Base-by-base conservation (phyloP, 1,140 invertebrate genomes). In the Meloidogyne hapla region DNA sequence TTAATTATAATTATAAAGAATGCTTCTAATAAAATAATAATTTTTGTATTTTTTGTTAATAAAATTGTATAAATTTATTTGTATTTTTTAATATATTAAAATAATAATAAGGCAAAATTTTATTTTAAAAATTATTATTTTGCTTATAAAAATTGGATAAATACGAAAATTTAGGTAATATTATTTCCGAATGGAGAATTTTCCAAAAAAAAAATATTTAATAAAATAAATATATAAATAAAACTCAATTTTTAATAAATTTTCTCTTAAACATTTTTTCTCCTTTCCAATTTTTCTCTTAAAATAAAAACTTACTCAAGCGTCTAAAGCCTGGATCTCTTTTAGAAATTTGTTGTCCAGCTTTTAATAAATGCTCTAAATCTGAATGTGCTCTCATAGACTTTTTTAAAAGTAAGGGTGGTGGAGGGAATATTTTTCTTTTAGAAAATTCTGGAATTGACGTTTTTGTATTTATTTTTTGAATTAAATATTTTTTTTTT, bases 361-460 rank as follows among this genome's bases (percentile, higher is more conserved):
- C 70, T 13, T 73, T 73, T 40, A 73, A 63, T 64, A 73, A 73
- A 26, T 61, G 18, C 12, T 42, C 70, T 38, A 73, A 62, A 21
- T 73, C 56, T 38, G 70, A 73, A 25, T 73, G 42, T 28, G 70
- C 70, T 13, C 70, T 61, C 56, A 38, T 56, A 5, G 18, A 56
- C 18, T 56, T 61, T 38, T 73, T 73, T 23, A 73, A 38, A 26
- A 28, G 26, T 25, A 73, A 40, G 13, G 56, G 70, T n/a, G 70
- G 70, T 9, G 69, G 69, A 10, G 70, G 70, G 33, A 33, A 3
- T 21, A 61, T 4, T 23, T 38, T 38, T 33, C 56, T 65, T 33
- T 38, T 73, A 28, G 13, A 10, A 28, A n/a, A 12, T 10, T 56
- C 70, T 18, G 70, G 26, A 23, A 63, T 21, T 33, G 70, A 15